phyloP scores from a whole-genome alignment of 1,140 invertebrate species.

The Trichogramma pretiosum region DNA sequence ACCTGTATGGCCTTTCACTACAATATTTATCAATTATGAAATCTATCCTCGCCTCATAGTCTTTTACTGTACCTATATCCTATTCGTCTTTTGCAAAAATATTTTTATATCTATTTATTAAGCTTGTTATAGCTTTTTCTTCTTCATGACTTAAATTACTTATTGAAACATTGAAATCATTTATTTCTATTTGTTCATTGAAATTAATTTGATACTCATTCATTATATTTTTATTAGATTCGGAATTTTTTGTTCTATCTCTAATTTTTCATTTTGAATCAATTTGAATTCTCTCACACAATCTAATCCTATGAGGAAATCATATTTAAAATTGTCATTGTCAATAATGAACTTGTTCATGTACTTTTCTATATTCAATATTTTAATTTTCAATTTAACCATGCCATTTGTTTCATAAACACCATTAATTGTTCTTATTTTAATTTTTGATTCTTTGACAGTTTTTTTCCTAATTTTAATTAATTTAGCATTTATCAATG shows the following conservation, averaged over 20 bases:
- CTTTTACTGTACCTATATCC: slow-evolving; percentile 12
- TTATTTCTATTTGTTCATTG: slow-evolving; percentile 2
- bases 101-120: slow-evolving; percentile 10
- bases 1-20: slow-evolving; percentile 16
- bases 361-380: slow-evolving; percentile 5
- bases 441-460: not conserved
- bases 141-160: too few relatives aligned
- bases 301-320: too few relatives aligned
- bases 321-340: not conserved
- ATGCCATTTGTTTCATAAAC: not conserved
- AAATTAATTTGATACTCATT: not conserved
- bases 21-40: slow-evolving; percentile 8
- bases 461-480: slow-evolving; percentile 15
- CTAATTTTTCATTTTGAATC: slow-evolving; percentile 1
- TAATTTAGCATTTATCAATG: slow-evolving; percentile 27
- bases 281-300: slow-evolving; percentile 1
- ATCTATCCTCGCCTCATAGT: slow-evolving; percentile 16
- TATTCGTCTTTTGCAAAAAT: slow-evolving; percentile 20
- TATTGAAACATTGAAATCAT: not conserved
- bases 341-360: slow-evolving; percentile 5
- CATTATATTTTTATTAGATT: not conserved
- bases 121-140: too few relatives aligned
- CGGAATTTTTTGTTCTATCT: not conserved
- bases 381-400: too few relatives aligned
- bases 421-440: slow-evolving; percentile 3